These are phyloP conservation scores for Congeria kusceri DNA, from an alignment of 2,888 invertebrate genomes.

Conservation along the genomic window DNA sequence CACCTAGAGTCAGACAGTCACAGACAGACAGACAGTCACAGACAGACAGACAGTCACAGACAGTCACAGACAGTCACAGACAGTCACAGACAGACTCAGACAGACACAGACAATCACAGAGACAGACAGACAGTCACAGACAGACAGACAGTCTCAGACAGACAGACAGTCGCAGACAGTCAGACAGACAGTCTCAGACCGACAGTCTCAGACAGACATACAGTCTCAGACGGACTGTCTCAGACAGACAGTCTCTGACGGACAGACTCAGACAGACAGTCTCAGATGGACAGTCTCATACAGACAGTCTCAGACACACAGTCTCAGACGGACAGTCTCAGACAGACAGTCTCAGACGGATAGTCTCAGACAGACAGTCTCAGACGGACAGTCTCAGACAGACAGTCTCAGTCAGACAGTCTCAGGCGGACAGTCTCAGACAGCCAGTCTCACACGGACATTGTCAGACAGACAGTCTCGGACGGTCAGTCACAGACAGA, in stretches of 20 bases:
- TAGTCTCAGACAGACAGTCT: too few relatives aligned
- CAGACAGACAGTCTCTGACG: background rate
- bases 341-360: background rate
- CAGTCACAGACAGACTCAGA: conserved; percentile 4
- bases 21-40: background rate
- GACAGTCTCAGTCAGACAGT: background rate
- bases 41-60: background rate
- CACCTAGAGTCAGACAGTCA: too few relatives aligned
- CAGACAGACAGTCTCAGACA: background rate
- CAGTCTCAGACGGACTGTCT: too few relatives aligned
- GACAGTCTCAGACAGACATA: too few relatives aligned
- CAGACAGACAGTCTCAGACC: too few relatives aligned
- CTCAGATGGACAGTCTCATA: too few relatives aligned
- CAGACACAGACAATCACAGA: conserved; percentile 8
- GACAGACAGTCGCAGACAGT: too few relatives aligned
- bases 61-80: conserved; percentile 12
- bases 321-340: background rate
- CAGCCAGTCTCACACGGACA: too few relatives aligned
- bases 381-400: background rate
- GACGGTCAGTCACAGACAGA: too few relatives aligned
- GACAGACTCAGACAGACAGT: background rate
- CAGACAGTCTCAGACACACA: background rate
- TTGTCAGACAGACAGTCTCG: too few relatives aligned
- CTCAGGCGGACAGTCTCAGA: too few relatives aligned
- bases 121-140: background rate